Percentiles rank a stretch among this genome's conserved stretches.
phyloP scores from a whole-genome alignment of 2,888 invertebrate species.

The Meandrusa payeni region DNA sequence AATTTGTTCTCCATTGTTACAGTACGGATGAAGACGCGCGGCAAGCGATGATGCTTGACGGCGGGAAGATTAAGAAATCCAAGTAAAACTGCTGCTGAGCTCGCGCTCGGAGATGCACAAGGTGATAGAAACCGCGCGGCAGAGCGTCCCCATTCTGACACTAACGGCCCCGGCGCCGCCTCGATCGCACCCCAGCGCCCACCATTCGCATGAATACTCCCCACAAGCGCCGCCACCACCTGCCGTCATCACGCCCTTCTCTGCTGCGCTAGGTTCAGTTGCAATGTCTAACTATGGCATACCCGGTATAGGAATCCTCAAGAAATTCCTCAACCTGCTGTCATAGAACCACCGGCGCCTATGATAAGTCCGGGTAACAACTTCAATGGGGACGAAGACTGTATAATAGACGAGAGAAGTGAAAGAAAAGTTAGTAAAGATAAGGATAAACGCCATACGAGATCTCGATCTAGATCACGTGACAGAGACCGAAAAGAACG shows the following conservation, averaged over 20 bases:
- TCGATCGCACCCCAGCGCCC: constrained; percentile 33
- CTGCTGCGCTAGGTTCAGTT: constrained; percentile 52
- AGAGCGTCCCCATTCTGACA: constrained; percentile 84
- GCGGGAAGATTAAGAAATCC: constrained; percentile 93
- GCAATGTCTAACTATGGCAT: constrained; percentile 53
- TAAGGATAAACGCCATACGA: constrained; percentile 51
- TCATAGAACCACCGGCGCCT: constrained; percentile 66
- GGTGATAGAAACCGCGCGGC: constrained; percentile 95
- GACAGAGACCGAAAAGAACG: constrained; percentile 66
- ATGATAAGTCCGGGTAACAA: constrained; percentile 50
- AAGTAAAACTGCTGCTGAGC: constrained; percentile 94
- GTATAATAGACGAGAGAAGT: constrained; percentile 47
- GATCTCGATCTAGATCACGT: constrained; percentile 55
- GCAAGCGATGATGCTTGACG: constrained; percentile 95
- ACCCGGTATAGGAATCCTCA: constrained; percentile 66
- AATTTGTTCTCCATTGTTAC: constrained; percentile 56
- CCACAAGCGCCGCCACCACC: constrained; percentile 35
- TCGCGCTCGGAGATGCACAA: constrained; percentile 98
- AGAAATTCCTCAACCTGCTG: constrained; percentile 72
- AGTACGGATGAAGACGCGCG: constrained; percentile 99
- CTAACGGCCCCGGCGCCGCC: constrained; percentile 55
- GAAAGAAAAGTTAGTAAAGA: constrained; percentile 53
- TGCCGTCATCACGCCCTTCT: constrained; percentile 49
- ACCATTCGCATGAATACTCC: constrained; percentile 34
- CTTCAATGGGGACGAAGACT: constrained; percentile 45